These are phyloP conservation scores for Paelopatides confundens DNA, from an alignment of 53 echinoderm and acorn worm species.

Conservation along the genomic window DNA sequence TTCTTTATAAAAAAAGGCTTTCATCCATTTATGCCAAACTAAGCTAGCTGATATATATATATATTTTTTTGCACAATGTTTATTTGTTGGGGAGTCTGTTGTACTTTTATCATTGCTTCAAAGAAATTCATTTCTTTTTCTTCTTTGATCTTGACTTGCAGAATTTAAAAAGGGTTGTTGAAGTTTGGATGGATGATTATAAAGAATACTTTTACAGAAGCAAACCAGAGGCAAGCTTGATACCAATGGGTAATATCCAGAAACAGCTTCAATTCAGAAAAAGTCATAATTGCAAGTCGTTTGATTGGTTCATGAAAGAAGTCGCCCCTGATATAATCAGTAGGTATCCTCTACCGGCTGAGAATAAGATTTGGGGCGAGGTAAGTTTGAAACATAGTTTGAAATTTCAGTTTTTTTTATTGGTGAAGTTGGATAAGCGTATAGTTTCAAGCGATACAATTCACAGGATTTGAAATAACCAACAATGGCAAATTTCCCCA, in stretches of 20 bases:
- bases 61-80: too few species aligned
- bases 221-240: conserved; percentile 89
- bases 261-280: conserved; percentile 83
- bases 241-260: conserved; percentile 75
- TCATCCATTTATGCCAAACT: too few species aligned
- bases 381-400: conserved; percentile 33
- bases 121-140: too few species aligned
- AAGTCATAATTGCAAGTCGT: conserved; percentile 75
- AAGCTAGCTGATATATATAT: too few species aligned
- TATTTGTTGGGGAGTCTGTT: too few species aligned
- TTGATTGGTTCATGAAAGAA: conserved; percentile 93
- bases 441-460: too few species aligned
- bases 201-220: conserved; percentile 98
- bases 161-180: conserved; percentile 92
- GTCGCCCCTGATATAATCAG: conserved; percentile 86
- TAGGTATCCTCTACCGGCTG: conserved; percentile 85
- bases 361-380: conserved; percentile 93
- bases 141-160: not conserved
- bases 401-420: too few species aligned
- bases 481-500: too few species aligned
- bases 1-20: too few species aligned
- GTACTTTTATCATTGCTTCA: too few species aligned
- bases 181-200: conserved; percentile 99
- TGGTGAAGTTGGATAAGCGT: too few species aligned
- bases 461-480: too few species aligned